Base-by-base conservation (phyloP, 2,797 vertebrate genomes). In the Phoxinus dragarum region DNA sequence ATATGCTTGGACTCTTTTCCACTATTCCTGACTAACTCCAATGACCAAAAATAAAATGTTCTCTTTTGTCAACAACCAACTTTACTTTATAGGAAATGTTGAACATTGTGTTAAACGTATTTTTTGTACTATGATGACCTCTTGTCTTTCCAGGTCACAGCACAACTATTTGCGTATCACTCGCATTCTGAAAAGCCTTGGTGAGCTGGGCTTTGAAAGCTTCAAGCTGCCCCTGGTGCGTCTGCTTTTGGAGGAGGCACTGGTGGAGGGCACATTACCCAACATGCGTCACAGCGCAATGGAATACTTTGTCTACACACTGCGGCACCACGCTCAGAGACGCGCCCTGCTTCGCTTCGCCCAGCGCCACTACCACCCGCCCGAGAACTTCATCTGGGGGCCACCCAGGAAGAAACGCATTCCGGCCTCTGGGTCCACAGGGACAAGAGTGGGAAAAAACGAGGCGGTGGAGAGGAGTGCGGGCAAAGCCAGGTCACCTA, bases 101-200 rank as follows among this genome's bases (percentile, higher is more conserved):
- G n/a, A 17, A 5, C 10, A 66, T 14, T 79, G 9, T 23, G 17
- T 79, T 4, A 79, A 66, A 34, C 16, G 3, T 23, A 52, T 12
- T 9, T 23, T 36, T 31, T n/a, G 3, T 40, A 14, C 19, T 42
- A 23, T 27, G 5, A 81, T 27, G 5, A 81, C 38, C 52, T 66
- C 23, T 80, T 72, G 61, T 74, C 47, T 80, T 69, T 14, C 19
- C 91, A 99, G 98, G 94, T 99, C 98, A 82, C 97, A 98, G 91
- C 98, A 99, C 95, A 99, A 99, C 94, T 99, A 99, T 92, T 94
- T 99, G 91, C 96, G 98, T 88, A 98, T 99, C 92, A 99, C 98
- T 2, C 97, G 98, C 49, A 99, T 99, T 93, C 94, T 99, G 87
- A 99, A 99, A 95, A 99, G 98, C 79, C 95, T 99, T 56, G 98